Conservation (phyloP, 2,113 vertebrate species). For the Hydrochoerus hydrochaeris region DNA sequence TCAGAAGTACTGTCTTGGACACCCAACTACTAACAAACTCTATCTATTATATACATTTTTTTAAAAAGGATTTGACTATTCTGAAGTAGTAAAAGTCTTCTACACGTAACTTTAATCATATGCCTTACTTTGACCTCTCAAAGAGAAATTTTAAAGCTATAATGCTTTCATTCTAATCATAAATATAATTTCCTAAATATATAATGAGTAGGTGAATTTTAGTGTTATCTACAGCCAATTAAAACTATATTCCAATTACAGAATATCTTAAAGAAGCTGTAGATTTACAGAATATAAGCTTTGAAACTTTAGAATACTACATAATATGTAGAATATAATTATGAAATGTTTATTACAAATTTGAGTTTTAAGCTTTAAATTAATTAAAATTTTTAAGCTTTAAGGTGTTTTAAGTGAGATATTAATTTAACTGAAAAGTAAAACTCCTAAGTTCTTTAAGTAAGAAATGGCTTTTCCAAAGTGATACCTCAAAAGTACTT, state of each 20-base stretch:
- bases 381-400: conserved; percentile 12
- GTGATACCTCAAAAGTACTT: neutral
- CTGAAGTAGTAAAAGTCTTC: conserved; percentile 12
- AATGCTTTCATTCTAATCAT: neutral
- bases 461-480: conserved; percentile 28
- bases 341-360: neutral
- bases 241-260: conserved; percentile 15
- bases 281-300: conserved; percentile 15
- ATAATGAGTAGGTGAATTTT: neutral
- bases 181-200: neutral
- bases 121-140: neutral
- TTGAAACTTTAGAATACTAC: neutral
- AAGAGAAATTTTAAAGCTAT: conserved; percentile 30
- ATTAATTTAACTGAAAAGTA: neutral
- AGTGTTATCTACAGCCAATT: neutral
- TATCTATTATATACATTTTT: neutral
- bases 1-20: neutral
- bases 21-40: neutral
- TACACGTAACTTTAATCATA: neutral
- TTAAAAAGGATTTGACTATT: conserved; percentile 39
- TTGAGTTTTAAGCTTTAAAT: neutral
- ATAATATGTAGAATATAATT: neutral
- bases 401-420: conserved; percentile 19
- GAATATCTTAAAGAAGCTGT: conserved; percentile 40
- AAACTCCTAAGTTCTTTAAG: conserved; percentile 2